A percentile compares a stretch with the other conserved stretches of the same genome.
Conservation (phyloP, 2,888 invertebrate species). For the Drosophila borborema region DNA sequence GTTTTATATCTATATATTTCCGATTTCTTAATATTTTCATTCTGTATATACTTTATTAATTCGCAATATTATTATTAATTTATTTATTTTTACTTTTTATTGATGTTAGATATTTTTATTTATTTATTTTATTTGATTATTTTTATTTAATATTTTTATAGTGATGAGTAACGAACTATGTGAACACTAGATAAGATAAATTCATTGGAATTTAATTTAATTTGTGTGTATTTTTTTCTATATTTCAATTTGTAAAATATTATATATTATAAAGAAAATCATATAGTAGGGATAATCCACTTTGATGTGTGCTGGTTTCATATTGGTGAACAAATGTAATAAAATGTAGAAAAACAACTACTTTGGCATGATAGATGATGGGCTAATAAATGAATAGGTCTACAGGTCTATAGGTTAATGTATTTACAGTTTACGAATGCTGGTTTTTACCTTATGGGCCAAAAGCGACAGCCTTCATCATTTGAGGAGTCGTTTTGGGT, state of each 20-base stretch:
- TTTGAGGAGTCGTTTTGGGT: slow-evolving; percentile 76
- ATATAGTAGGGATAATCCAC: neutral
- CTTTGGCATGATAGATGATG: neutral
- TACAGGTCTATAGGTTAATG: neutral
- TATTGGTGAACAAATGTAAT: neutral
- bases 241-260: neutral
- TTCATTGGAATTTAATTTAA: neutral
- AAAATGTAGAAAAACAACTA: neutral
- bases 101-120: too few relatives aligned
- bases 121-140: too few relatives aligned
- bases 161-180: neutral
- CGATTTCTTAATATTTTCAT: neutral
- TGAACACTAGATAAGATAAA: neutral
- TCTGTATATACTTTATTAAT: too few relatives aligned
- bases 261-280: neutral
- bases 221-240: too few relatives aligned
- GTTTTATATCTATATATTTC: neutral
- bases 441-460: slow-evolving; percentile 84
- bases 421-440: slow-evolving; percentile 48
- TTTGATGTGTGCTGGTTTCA: neutral
- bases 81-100: too few relatives aligned
- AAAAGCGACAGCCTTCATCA: slow-evolving; percentile 84
- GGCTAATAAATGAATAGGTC: neutral
- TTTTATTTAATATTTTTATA: neutral
- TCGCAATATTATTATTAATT: too few relatives aligned